These are phyloP conservation scores for Poeciliopsis gracilis DNA, from an alignment of 2,797 vertebrate genomes.

Conservation along the genomic window DNA sequence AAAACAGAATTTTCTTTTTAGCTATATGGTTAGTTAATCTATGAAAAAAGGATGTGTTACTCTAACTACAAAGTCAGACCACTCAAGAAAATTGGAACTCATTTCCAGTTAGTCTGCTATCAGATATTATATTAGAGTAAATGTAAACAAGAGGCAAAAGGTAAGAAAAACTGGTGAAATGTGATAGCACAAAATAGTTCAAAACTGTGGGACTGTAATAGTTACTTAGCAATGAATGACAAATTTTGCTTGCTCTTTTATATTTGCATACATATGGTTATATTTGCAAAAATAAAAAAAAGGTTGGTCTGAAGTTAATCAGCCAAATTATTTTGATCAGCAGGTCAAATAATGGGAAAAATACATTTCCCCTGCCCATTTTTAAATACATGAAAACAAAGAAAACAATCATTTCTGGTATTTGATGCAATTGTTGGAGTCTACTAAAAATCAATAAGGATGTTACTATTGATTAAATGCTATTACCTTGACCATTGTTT, in stretches of 20 bases:
- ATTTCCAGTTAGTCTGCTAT: not conserved
- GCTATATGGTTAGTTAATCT: not conserved
- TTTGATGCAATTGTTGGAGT: not conserved
- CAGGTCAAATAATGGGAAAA: not conserved
- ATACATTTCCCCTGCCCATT: not conserved
- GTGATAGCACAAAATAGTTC: not conserved
- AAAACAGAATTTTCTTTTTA: not conserved
- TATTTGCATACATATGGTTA: conserved; percentile 11
- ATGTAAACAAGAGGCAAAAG: not conserved
- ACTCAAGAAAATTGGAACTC: conserved; percentile 7
- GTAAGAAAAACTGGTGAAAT: not conserved
- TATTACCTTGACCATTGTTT: not conserved
- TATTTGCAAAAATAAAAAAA: conserved; percentile 16
- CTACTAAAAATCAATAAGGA: not conserved
- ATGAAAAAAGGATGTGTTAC: not conserved
- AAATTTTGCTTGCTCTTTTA: not conserved
- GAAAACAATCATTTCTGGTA: not conserved
- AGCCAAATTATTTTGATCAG: not conserved
- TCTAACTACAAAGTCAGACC: not conserved
- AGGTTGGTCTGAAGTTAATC: not conserved
- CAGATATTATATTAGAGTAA: conserved; percentile 34
- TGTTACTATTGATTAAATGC: not conserved
- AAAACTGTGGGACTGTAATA: not conserved
- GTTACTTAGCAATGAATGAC: not conserved
- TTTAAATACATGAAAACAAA: not conserved